These are phyloP conservation scores for Cetonia aurata DNA, from an alignment of 2,888 invertebrate genomes.

Conservation along the genomic window DNA sequence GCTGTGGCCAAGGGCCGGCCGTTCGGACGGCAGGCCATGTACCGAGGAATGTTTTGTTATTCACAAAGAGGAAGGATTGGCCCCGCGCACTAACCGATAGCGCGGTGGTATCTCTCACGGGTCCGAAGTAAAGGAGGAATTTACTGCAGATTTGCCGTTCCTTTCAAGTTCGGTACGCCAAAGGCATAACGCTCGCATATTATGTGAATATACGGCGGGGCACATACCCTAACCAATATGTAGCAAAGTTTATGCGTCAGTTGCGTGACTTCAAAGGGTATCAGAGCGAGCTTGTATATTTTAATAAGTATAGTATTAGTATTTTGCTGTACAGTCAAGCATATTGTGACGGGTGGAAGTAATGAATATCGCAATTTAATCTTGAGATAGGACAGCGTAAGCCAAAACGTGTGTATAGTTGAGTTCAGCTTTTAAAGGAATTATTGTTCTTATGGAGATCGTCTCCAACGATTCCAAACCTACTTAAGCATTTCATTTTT, in stretches of 20 bases:
- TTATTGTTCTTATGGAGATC: no score
- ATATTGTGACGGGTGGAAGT: no score
- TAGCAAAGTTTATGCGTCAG: slow-evolving; percentile 6
- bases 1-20: slow-evolving; percentile 10
- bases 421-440: no score
- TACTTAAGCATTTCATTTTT: no score
- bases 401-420: no score
- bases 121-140: slow-evolving; percentile 52
- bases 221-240: neutral
- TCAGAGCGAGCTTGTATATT: slow-evolving; percentile 5
- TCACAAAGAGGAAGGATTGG: slow-evolving; percentile 32
- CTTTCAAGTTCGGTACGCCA: slow-evolving; percentile 52
- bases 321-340: no score
- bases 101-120: slow-evolving; percentile 33
- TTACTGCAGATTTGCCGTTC: slow-evolving; percentile 55
- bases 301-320: slow-evolving; percentile 4
- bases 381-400: no score
- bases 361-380: no score
- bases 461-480: no score
- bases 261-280: slow-evolving; percentile 5
- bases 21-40: neutral
- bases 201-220: slow-evolving; percentile 1
- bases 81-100: slow-evolving; percentile 10
- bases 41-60: slow-evolving; percentile 37
- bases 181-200: slow-evolving; percentile 44